phyloP scores from a whole-genome alignment of 1,140 invertebrate genomes.

The Charaxes varanes region DNA sequence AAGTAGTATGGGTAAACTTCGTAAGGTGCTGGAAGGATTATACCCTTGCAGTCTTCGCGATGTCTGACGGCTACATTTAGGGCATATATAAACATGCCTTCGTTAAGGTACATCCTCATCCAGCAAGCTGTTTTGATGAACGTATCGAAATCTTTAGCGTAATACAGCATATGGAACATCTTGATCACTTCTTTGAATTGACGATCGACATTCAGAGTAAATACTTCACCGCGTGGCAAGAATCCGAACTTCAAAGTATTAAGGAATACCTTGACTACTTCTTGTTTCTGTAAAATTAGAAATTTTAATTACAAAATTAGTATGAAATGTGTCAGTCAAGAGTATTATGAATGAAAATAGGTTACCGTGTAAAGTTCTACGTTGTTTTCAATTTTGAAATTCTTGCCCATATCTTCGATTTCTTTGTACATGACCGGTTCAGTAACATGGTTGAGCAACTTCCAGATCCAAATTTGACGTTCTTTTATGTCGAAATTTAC shows the following conservation, averaged over 20 bases:
- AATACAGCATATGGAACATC: conserved; percentile 82
- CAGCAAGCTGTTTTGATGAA: conserved; percentile 77
- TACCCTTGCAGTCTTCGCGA: conserved; percentile 75
- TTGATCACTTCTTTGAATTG: conserved; percentile 77
- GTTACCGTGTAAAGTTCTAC: conserved; percentile 59
- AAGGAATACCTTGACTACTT: conserved; percentile 77
- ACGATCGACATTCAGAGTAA: conserved; percentile 76
- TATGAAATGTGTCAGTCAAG: conserved; percentile 74
- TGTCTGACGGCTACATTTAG: conserved; percentile 77
- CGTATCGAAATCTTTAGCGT: conserved; percentile 78
- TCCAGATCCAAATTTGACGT: conserved; percentile 76
- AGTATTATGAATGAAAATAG: conserved; percentile 2
- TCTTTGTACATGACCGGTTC: conserved; percentile 70
- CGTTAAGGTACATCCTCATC: conserved; percentile 78
- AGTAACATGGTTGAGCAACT: conserved; percentile 77
- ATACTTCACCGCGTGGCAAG: conserved; percentile 76
- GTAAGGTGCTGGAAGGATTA: conserved; percentile 78
- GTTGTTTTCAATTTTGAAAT: conserved; percentile 73
- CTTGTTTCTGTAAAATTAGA: conserved; percentile 68
- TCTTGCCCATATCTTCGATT: conserved; percentile 67
- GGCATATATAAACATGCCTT: conserved; percentile 78
- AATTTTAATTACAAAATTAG: conserved; percentile 74
- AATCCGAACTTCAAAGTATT: conserved; percentile 72
- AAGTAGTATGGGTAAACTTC: conserved; percentile 81
- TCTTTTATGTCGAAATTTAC: conserved; percentile 53